Evolutionary conservation across 2,113 vertebrate species (phyloP).

Genomic region (Pluvialis apricaria): DNA sequence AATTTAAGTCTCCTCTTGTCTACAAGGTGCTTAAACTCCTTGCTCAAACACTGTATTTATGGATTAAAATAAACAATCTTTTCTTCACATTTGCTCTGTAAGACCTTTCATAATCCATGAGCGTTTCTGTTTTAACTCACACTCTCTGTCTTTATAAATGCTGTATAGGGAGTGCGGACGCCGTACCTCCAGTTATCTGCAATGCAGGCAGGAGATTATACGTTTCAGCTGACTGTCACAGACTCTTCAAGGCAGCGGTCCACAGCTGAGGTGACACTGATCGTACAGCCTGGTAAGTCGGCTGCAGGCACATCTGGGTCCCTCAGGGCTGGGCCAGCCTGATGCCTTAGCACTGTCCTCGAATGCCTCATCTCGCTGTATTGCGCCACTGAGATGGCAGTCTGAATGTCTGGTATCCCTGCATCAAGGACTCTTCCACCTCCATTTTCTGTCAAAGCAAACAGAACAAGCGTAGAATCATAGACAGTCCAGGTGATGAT

Average conservation of each 20-base stretch:
- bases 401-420: neutral
- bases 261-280: slow-evolving; percentile 71
- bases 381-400: neutral
- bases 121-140: rapidly evolving
- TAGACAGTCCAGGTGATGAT: neutral
- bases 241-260: slow-evolving; percentile 75
- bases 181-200: slow-evolving; percentile 75
- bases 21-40: neutral
- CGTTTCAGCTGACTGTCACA: slow-evolving; percentile 76
- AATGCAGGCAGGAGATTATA: slow-evolving; percentile 79
- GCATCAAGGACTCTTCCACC: neutral
- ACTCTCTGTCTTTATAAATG: rapidly evolving
- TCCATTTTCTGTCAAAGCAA: neutral
- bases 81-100: neutral
- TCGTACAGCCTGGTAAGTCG: slow-evolving; percentile 75
- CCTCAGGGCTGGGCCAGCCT: neutral
- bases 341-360: neutral
- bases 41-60: neutral
- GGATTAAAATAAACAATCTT: neutral
- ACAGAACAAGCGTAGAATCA: neutral
- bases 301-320: neutral
- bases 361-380: neutral
- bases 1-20: neutral
- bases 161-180: slow-evolving; percentile 66
- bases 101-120: neutral